Evolutionary conservation across 23 tunicate genomes (phyloP), one percentile per base, ranked within the genome.

Genomic region (Diplosoma virens): DNA sequence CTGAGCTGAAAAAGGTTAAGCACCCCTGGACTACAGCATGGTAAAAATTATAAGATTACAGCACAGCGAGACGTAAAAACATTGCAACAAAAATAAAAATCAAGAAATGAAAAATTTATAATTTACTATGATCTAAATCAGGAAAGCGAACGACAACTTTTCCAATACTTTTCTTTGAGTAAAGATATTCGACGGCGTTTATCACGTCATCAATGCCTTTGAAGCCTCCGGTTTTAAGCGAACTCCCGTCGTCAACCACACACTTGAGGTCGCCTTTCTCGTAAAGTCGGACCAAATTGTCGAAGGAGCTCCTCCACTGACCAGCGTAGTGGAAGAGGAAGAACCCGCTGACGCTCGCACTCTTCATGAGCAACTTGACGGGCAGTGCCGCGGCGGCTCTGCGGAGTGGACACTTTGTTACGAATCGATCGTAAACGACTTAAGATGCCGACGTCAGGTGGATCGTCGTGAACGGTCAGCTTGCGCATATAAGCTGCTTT

Each of bases 371-470:
- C 41, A 95, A 37, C 63, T 95, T 95, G 1, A 95, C 86, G 5
- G 99, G 99, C 25, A 95, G 74, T 30, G 90, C 93, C 21, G 99
- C 85, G 17, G 95, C 91, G 45, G 82, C 66, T 61, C 97, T 92
- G 80, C 16, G 37, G 67, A 61, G 24, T n/a, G n/a, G n/a, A n/a
- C n/a, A n/a, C n/a, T n/a, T n/a, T n/a, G n/a, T n/a, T n/a, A n/a
- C n/a, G n/a, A n/a, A n/a, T n/a, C n/a, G n/a, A n/a, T n/a, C n/a
- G n/a, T n/a, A n/a, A n/a, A n/a, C n/a, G n/a, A n/a, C n/a, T n/a
- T n/a, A n/a, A n/a, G n/a, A n/a, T n/a, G n/a, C n/a, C n/a, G n/a
- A n/a, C n/a, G n/a, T n/a, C n/a, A n/a, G n/a, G n/a, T n/a, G n/a
- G n/a, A n/a, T n/a, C n/a, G n/a, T n/a, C n/a, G n/a, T n/a, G n/a